Conservation (phyloP, 37 sponge, comb jelly and placozoan species). For the Ianthella basta region DNA sequence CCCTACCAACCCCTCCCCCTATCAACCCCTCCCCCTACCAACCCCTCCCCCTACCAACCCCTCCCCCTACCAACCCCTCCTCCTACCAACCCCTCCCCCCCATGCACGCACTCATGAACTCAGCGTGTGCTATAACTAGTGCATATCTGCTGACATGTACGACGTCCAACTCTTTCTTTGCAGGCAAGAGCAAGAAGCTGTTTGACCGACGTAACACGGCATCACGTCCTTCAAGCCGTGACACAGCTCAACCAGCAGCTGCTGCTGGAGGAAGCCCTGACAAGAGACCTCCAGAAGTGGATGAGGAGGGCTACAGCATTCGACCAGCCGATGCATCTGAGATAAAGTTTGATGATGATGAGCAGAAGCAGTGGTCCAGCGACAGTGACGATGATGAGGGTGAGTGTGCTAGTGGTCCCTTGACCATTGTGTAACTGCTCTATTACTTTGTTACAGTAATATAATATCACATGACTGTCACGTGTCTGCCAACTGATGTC, state of each 20-base stretch:
- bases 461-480: too few relatives aligned
- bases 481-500: too few relatives aligned
- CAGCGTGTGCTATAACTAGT: not conserved
- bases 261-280: not conserved
- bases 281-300: conserved; percentile 53
- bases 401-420: conserved; percentile 31
- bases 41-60: too few relatives aligned
- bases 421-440: too few relatives aligned
- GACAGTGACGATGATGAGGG: conserved; percentile 70
- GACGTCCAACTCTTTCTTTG: not conserved
- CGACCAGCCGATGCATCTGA: conserved; percentile 79
- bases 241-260: not conserved
- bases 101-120: conserved; percentile 28
- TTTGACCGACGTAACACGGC: not conserved
- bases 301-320: conserved; percentile 88
- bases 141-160: not conserved
- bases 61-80: too few relatives aligned
- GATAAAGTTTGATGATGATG: conserved; percentile 33
- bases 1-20: too few relatives aligned
- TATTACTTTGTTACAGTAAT: too few relatives aligned
- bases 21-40: too few relatives aligned
- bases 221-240: too few relatives aligned
- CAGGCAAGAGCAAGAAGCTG: conserved; percentile 1
- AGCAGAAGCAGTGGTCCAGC: conserved; percentile 15
- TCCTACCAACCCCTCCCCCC: conserved; percentile 17